phyloP scores from a whole-genome alignment of 1,140 invertebrate species.

The Paraescarpia echinospica region DNA sequence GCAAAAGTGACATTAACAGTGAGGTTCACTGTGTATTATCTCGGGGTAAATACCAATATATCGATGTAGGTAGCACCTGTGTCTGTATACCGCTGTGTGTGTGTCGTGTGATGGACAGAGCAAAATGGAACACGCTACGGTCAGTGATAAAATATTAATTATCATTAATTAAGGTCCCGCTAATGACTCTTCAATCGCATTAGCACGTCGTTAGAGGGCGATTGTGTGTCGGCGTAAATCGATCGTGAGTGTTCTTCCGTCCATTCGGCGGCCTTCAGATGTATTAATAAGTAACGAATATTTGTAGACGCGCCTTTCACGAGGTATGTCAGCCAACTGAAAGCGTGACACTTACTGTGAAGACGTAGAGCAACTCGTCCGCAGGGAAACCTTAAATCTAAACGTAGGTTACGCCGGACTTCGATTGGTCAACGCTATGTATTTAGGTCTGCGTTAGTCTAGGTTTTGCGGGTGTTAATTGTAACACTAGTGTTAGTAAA shows the following conservation, averaged over 20 bases:
- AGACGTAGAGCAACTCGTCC: background rate
- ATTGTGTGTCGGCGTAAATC: background rate
- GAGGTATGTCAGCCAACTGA: background rate
- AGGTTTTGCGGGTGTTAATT: background rate
- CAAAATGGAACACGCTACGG: background rate
- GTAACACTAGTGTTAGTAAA: too few relatives aligned
- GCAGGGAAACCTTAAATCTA: background rate
- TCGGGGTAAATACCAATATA: background rate
- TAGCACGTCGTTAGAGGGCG: background rate
- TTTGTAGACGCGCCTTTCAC: background rate
- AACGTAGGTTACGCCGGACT: background rate
- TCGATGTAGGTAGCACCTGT: background rate
- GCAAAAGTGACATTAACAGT: too few relatives aligned
- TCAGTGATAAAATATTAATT: constrained; percentile 2
- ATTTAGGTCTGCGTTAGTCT: background rate
- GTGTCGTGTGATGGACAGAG: background rate
- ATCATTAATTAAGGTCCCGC: background rate
- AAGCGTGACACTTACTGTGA: background rate
- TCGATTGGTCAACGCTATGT: background rate
- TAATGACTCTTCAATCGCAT: background rate
- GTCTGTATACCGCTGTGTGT: background rate
- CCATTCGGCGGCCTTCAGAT: background rate
- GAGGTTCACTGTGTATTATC: too few relatives aligned
- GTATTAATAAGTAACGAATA: background rate
- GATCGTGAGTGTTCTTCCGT: background rate